These are phyloP conservation scores for Zaprionus africanus DNA, from an alignment of 1,140 invertebrate genomes.

Conservation along the genomic window DNA sequence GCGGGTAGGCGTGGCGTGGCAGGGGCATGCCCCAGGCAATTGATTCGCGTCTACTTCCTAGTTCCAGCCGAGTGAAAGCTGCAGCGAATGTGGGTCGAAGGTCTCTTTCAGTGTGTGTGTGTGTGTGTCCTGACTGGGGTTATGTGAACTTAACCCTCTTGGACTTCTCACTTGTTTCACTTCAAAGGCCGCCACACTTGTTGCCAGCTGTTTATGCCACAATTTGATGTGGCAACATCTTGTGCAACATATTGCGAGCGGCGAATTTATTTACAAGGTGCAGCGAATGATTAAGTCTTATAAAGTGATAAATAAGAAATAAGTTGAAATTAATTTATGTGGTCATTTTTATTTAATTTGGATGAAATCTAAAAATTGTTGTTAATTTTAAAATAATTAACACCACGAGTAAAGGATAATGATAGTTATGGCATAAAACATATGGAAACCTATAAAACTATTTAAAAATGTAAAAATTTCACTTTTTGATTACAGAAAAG, in stretches of 20 bases:
- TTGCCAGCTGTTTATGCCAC: constrained; percentile 57
- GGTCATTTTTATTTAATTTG: too few species aligned
- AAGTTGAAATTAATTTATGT: too few species aligned
- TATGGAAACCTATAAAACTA: background rate
- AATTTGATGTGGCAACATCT: constrained; percentile 29
- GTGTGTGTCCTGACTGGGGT: constrained; percentile 14
- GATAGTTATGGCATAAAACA: too few species aligned
- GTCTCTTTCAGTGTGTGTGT: constrained; percentile 11
- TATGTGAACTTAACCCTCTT: constrained; percentile 76
- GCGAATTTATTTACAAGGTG: background rate
- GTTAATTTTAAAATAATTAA: too few species aligned
- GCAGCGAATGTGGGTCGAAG: constrained; percentile 65
- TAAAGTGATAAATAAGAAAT: too few species aligned
- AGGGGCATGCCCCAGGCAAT: constrained; percentile 48
- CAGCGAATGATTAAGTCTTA: too few species aligned
- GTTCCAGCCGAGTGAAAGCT: constrained; percentile 32
- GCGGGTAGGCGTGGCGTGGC: background rate
- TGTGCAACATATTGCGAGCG: constrained; percentile 7
- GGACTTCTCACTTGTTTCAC: constrained; percentile 60
- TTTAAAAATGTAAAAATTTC: too few species aligned
- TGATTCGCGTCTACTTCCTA: constrained; percentile 75
- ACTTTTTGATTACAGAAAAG: too few species aligned
- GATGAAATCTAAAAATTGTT: too few species aligned
- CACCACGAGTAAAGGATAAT: too few species aligned
- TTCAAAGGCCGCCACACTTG: constrained; percentile 46